Percentiles rank a stretch among this genome's conserved stretches.
Evolutionary conservation across 2,888 invertebrate species (phyloP).

Genomic region (Venustoraphidia nigricollis): DNA sequence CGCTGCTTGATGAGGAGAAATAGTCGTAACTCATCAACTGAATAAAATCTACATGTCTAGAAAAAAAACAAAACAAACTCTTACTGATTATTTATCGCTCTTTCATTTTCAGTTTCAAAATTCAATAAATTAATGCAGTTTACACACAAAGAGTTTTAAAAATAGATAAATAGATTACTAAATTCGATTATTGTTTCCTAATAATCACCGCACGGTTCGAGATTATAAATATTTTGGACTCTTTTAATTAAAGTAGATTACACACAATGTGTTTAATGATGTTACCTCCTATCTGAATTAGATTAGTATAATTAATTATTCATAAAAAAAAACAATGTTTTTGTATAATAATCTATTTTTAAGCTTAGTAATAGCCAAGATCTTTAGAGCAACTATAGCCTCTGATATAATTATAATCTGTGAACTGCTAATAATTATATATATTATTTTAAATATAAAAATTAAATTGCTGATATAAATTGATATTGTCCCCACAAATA

Average conservation of each 20-base stretch:
- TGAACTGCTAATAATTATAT: neutral
- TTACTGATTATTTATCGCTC: neutral
- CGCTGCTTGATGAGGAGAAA: slow-evolving; percentile 17
- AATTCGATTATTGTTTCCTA: neutral
- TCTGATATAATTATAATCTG: no score
- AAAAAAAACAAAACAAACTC: slow-evolving; percentile 8
- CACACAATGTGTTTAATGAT: no score
- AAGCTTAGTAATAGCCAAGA: no score
- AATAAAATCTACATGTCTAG: slow-evolving; percentile 29
- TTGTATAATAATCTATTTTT: no score
- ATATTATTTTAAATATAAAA: neutral
- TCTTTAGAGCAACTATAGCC: no score
- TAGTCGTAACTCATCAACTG: slow-evolving; percentile 36
- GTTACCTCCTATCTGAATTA: no score
- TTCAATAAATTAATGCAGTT: neutral
- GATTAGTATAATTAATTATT: no score
- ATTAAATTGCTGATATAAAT: neutral
- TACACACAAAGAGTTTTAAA: no score
- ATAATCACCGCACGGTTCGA: neutral
- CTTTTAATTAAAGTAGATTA: no score
- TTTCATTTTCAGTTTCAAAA: neutral
- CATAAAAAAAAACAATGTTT: no score
- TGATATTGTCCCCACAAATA: neutral
- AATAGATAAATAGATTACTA: neutral
- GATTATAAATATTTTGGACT: neutral